Conservation (phyloP, 2,113 vertebrate genomes). For the Corapipo altera region DNA sequence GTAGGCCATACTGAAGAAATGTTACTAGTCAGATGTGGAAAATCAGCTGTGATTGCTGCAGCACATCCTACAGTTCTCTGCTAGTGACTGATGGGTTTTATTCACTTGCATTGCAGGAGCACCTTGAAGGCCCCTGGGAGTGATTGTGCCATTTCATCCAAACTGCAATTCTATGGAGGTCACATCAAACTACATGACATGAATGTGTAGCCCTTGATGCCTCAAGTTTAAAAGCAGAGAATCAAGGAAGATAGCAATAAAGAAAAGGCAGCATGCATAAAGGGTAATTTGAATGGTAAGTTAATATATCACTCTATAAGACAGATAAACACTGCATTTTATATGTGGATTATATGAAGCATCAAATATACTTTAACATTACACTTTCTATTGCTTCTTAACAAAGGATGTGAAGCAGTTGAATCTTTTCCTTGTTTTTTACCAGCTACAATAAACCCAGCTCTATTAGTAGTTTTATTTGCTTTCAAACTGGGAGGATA, state of each 20-base stretch:
- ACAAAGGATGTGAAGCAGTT: neutral
- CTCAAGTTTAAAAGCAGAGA: neutral
- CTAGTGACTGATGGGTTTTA: neutral
- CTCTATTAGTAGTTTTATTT: neutral
- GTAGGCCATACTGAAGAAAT: neutral
- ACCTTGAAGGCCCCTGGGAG: neutral
- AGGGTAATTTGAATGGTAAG: neutral
- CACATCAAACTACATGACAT: constrained; percentile 1
- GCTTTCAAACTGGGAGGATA: neutral
- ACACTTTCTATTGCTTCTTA: neutral
- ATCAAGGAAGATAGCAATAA: neutral
- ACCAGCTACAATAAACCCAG: neutral
- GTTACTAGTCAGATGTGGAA: neutral
- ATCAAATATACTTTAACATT: neutral
- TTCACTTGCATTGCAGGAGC: constrained; percentile 5
- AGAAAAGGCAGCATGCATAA: neutral
- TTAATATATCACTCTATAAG: neutral
- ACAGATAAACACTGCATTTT: neutral
- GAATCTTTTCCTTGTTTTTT: neutral
- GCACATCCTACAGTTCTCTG: neutral
- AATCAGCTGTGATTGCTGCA: neutral
- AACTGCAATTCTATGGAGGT: neutral
- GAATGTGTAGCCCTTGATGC: neutral
- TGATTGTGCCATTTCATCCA: neutral
- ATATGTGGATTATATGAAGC: neutral